Percentiles rank a stretch among this genome's conserved stretches.
These are phyloP conservation scores for Alentia gelatinosa DNA, from an alignment of 2,888 invertebrate species.

Conservation along the genomic window DNA sequence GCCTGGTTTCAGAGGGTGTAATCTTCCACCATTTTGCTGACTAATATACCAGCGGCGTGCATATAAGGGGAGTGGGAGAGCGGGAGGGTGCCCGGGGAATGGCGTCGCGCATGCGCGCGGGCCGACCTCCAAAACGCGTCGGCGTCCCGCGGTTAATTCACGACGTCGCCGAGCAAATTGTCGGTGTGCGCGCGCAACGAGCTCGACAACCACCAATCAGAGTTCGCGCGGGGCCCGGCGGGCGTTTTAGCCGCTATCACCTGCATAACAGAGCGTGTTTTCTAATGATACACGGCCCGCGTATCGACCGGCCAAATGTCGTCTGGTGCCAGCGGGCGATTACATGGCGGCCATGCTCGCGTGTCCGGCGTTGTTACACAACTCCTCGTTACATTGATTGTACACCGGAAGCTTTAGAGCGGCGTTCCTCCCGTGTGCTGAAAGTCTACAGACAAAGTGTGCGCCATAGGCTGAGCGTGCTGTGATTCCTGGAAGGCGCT, in stretches of 20 bases:
- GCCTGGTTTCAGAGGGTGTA: neutral
- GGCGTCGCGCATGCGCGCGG: neutral
- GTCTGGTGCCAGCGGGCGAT: neutral
- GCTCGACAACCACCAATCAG: neutral
- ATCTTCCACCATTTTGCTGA: neutral
- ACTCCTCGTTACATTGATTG: constrained; percentile 10
- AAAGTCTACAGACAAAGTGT: neutral
- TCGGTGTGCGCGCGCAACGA: constrained; percentile 2
- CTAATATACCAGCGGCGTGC: neutral
- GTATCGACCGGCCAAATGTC: neutral
- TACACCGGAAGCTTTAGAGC: neutral
- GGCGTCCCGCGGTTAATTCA: neutral
- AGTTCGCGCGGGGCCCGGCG: neutral
- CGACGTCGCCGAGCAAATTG: constrained; percentile 22
- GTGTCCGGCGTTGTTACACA: neutral
- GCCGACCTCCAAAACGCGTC: neutral
- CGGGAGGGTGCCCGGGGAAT: no score
- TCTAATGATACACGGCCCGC: constrained; percentile 31
- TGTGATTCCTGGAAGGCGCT: neutral
- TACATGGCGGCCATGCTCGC: neutral
- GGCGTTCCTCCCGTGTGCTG: neutral
- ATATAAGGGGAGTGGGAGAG: no score
- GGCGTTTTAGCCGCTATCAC: neutral
- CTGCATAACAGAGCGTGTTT: constrained; percentile 26
- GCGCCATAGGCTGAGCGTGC: neutral